Conservation (phyloP, 2,797 vertebrate genomes). For the Mormyrops boulengeri region DNA sequence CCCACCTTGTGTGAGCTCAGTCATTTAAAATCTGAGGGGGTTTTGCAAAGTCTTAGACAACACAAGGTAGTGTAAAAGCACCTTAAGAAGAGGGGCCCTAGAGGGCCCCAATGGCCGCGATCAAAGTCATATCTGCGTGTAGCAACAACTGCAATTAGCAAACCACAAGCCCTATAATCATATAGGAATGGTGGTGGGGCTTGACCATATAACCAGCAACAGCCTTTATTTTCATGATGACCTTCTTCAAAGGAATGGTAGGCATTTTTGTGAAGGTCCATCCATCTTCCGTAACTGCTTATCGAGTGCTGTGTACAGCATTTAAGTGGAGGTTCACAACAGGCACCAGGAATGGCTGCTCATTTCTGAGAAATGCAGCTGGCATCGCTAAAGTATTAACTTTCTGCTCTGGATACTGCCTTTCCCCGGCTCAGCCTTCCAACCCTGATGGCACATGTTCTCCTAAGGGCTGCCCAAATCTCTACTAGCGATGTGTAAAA, state of each 20-base stretch:
- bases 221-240: slow-evolving; percentile 20
- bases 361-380: neutral
- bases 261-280: neutral
- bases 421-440: slow-evolving; percentile 39
- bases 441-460: slow-evolving; percentile 33
- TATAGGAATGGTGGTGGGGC: neutral
- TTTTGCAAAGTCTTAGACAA: neutral
- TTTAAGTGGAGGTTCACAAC: neutral
- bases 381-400: neutral
- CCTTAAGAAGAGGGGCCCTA: slow-evolving; percentile 19
- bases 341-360: neutral
- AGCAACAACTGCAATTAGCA: slow-evolving; percentile 38
- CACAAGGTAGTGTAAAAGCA: slow-evolving; percentile 21
- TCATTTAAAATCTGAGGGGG: neutral
- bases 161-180: slow-evolving; percentile 32
- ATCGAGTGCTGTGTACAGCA: neutral
- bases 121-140: slow-evolving; percentile 33
- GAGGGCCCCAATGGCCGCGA: slow-evolving; percentile 24
- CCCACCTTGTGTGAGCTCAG: neutral
- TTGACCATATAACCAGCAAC: slow-evolving; percentile 19
- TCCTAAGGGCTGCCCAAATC: slow-evolving; percentile 23
- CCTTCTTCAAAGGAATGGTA: neutral
- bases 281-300: neutral
- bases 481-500: neutral
- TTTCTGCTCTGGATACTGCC: slow-evolving; percentile 45